Evolutionary conservation across 1,140 invertebrate species (phyloP).

Genomic region (Brachionus asplanchnoidis): DNA sequence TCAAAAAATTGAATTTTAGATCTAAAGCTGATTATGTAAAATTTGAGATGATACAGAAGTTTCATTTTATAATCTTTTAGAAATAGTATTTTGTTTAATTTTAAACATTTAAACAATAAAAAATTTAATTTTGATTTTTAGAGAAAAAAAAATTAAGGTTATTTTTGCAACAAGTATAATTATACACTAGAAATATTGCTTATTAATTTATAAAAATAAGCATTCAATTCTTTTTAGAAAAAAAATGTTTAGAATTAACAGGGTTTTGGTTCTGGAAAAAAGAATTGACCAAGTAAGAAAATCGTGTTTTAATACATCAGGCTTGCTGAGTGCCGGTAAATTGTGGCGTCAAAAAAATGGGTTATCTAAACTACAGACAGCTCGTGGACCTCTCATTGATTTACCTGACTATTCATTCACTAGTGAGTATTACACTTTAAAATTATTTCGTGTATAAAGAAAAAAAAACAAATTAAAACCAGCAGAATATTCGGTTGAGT

Average conservation of each 20-base stretch:
- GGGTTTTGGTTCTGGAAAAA: neutral
- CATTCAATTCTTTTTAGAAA: neutral
- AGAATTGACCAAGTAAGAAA: neutral
- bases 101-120: too few relatives aligned
- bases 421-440: neutral
- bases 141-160: neutral
- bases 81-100: too few relatives aligned
- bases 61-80: too few relatives aligned
- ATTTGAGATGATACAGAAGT: too few relatives aligned
- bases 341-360: conserved; percentile 21
- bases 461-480: too few relatives aligned
- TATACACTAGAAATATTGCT: neutral
- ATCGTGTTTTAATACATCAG: neutral
- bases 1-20: too few relatives aligned
- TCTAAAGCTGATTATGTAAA: too few relatives aligned
- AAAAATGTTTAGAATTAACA: neutral
- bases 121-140: too few relatives aligned
- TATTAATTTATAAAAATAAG: neutral
- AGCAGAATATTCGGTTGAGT: too few relatives aligned
- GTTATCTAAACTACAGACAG: conserved; percentile 26
- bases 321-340: neutral
- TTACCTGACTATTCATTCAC: conserved; percentile 35
- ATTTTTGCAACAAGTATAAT: neutral
- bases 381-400: conserved; percentile 33
- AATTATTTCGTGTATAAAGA: neutral